phyloP scores from a whole-genome alignment of 1,140 invertebrate species.

The Bombus balteatus region DNA sequence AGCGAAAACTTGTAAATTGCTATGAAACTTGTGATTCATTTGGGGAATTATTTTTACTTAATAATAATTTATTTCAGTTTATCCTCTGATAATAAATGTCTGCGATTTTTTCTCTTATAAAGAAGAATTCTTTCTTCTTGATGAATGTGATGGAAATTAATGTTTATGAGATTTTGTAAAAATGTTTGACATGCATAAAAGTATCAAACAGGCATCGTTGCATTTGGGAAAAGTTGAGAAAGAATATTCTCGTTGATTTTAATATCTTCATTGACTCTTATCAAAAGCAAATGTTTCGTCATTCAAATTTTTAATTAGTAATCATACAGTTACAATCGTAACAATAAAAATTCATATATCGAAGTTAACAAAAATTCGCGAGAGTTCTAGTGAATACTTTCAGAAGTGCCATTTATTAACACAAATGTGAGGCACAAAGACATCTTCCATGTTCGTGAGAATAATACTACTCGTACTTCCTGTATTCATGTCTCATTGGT shows the following conservation, averaged over 20 bases:
- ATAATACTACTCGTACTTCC: too few species aligned
- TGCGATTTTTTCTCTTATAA: not conserved
- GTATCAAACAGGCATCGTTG: not conserved
- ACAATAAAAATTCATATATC: too few species aligned
- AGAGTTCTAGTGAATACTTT: not conserved
- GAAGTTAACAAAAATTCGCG: too few species aligned
- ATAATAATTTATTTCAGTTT: not conserved
- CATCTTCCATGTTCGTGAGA: too few species aligned
- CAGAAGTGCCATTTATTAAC: not conserved
- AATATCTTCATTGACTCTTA: too few species aligned
- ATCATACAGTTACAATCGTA: too few species aligned
- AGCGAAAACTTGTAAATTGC: not conserved
- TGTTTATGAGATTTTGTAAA: not conserved
- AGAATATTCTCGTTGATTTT: too few species aligned
- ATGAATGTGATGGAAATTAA: not conserved
- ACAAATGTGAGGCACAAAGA: not conserved
- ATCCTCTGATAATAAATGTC: not conserved
- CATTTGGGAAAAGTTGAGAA: too few species aligned
- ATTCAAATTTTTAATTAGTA: too few species aligned
- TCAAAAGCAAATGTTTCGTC: too few species aligned
- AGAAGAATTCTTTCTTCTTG: not conserved
- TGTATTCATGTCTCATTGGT: not conserved
- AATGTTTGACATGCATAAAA: not conserved
- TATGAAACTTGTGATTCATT: not conserved
- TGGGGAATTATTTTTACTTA: not conserved